Percentiles rank a stretch among this genome's conserved stretches.
Evolutionary conservation across 2,888 invertebrate species (phyloP).

Genomic region (Mystacides longicornis): DNA sequence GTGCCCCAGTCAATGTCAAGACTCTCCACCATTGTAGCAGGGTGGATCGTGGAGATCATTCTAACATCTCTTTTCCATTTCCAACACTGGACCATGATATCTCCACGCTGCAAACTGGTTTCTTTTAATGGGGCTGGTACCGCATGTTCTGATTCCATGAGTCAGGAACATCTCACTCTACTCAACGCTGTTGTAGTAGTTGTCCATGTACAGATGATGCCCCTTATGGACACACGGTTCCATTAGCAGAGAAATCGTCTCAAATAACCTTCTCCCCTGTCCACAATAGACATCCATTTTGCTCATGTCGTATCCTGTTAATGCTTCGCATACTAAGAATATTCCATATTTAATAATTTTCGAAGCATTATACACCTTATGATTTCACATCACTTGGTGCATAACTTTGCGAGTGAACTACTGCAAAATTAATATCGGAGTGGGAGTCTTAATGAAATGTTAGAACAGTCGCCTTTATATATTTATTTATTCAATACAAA

Average conservation of each 20-base stretch:
- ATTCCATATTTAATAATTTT: slow-evolving; percentile 27
- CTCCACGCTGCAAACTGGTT: slow-evolving; percentile 12
- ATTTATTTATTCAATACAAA: too few species aligned
- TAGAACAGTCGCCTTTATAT: too few species aligned
- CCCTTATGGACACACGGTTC: too few species aligned
- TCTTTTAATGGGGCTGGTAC: slow-evolving; percentile 21
- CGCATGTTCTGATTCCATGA: slow-evolving; percentile 23
- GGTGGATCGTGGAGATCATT: slow-evolving; percentile 26
- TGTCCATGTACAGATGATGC: background rate
- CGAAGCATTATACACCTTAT: slow-evolving; percentile 25
- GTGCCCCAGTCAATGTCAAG: slow-evolving; percentile 7
- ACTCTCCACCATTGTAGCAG: slow-evolving; percentile 21
- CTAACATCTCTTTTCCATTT: slow-evolving; percentile 22
- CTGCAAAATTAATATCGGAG: too few species aligned
- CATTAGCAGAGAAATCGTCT: too few species aligned
- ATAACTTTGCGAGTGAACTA: too few species aligned
- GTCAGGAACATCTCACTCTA: slow-evolving; percentile 17
- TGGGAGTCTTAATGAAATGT: too few species aligned
- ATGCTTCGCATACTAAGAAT: slow-evolving; percentile 24
- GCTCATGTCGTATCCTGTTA: slow-evolving; percentile 26
- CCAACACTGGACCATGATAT: slow-evolving; percentile 24
- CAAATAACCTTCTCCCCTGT: slow-evolving; percentile 21
- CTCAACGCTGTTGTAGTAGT: slow-evolving; percentile 19
- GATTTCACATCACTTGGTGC: too few species aligned
- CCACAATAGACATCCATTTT: slow-evolving; percentile 26